Conservation (phyloP, 1,140 invertebrate genomes). For the Oryctes rhinoceros region DNA sequence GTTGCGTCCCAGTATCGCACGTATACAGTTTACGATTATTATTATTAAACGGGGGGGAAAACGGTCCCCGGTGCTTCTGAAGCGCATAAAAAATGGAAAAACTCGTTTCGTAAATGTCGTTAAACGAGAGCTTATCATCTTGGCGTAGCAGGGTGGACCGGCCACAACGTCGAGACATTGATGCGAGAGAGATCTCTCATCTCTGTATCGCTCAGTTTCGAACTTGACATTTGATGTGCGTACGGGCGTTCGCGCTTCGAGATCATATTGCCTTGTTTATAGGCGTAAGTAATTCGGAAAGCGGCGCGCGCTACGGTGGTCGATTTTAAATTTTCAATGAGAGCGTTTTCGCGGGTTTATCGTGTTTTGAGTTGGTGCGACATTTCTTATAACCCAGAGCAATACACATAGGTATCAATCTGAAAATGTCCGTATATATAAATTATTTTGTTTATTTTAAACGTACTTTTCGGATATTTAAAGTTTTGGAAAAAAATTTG, state of each 20-base stretch:
- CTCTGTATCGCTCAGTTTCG: conserved; percentile 25
- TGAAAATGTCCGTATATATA: no score
- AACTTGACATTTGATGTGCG: conserved; percentile 31
- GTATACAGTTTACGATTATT: conserved; percentile 23
- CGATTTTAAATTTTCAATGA: background rate
- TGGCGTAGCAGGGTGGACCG: background rate
- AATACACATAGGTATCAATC: no score
- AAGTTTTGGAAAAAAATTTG: no score
- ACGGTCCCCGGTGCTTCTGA: conserved; percentile 17
- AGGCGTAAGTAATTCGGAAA: background rate
- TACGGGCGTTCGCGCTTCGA: background rate
- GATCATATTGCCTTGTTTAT: conserved; percentile 28
- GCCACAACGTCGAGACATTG: background rate
- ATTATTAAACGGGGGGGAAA: conserved; percentile 27
- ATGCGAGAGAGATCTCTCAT: background rate
- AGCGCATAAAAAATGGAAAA: conserved; percentile 31
- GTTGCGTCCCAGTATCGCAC: background rate
- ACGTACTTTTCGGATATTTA: no score
- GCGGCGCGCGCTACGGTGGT: background rate
- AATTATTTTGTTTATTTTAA: no score
- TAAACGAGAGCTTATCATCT: conserved; percentile 34
- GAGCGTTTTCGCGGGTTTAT: background rate
- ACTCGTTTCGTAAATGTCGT: conserved; percentile 32
- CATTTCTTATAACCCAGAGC: no score
- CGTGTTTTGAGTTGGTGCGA: background rate